A percentile compares a stretch with the other conserved stretches of the same genome.
Conservation (phyloP, 1,140 invertebrate genomes). For the Drosophila carrolli region DNA sequence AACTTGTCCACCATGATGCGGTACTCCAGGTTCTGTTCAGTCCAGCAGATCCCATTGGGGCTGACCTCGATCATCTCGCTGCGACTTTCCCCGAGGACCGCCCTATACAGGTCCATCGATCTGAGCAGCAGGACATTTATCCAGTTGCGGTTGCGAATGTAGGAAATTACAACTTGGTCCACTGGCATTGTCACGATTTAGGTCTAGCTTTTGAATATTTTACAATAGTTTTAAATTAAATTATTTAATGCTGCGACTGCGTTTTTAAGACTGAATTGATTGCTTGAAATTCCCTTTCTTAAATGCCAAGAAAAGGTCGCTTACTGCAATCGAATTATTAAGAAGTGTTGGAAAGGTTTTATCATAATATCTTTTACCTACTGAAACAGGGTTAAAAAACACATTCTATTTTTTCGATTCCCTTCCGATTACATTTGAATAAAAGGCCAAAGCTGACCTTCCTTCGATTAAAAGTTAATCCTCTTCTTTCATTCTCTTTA, state of each 20-base stretch:
- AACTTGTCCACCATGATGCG: constrained; percentile 25
- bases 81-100: not conserved
- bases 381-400: not conserved
- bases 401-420: too few species aligned
- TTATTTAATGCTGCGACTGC: too few species aligned
- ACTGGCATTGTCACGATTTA: constrained; percentile 40
- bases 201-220: too few species aligned
- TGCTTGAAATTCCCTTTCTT: not conserved
- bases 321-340: constrained; percentile 3
- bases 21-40: constrained; percentile 32
- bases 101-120: constrained; percentile 20
- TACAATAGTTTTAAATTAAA: not conserved
- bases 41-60: constrained; percentile 34
- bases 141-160: constrained; percentile 10
- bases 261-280: not conserved
- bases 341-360: not conserved
- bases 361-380: not conserved
- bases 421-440: not conserved
- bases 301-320: not conserved
- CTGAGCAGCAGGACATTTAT: constrained; percentile 51
- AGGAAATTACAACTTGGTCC: constrained; percentile 39
- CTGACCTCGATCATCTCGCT: constrained; percentile 15
- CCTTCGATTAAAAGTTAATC: constrained; percentile 33
- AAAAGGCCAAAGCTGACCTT: not conserved
- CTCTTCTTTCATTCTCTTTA: not conserved